These are phyloP conservation scores for Thymelicus lineola DNA, from an alignment of 2,888 invertebrate genomes.

Conservation along the genomic window DNA sequence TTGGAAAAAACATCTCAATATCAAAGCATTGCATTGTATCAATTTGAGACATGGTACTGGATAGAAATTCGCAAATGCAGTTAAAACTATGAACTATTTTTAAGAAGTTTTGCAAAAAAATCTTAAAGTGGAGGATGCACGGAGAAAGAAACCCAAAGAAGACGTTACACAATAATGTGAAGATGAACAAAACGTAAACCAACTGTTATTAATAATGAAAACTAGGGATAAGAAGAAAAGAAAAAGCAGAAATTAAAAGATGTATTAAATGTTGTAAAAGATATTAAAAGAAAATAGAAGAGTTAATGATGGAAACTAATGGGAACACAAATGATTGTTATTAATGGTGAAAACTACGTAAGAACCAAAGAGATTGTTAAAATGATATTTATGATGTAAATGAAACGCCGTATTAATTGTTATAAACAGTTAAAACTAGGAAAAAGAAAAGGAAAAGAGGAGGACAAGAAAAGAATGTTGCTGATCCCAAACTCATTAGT, in stretches of 20 bases:
- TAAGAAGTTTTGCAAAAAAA: no score
- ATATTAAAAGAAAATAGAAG: no score
- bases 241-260: neutral
- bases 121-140: neutral
- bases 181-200: neutral
- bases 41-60: no score
- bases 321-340: no score
- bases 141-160: neutral
- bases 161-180: neutral
- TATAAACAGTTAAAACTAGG: neutral
- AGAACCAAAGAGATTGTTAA: neutral
- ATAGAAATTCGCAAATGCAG: no score
- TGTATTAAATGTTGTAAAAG: no score
- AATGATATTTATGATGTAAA: neutral
- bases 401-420: no score
- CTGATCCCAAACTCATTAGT: slow-evolving; percentile 28
- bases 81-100: no score
- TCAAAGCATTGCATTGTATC: no score
- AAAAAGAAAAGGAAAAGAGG: neutral
- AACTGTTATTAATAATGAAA: neutral
- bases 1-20: no score
- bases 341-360: neutral
- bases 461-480: neutral
- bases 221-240: no score
- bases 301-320: no score